phyloP scores from a whole-genome alignment of 2,113 vertebrate genomes.

The Crotalus tigris region DNA sequence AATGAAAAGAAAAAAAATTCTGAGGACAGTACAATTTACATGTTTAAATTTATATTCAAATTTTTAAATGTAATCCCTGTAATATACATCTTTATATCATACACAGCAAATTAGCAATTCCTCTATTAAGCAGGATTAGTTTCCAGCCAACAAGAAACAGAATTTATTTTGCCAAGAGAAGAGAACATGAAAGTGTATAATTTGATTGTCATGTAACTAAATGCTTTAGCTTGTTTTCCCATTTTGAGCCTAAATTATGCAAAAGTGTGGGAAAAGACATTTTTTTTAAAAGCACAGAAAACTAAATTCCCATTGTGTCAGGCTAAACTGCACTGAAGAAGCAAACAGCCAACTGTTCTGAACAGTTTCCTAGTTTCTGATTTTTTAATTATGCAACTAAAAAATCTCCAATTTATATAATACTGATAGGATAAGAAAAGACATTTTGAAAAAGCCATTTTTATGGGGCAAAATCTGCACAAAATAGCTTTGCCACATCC shows the following conservation, averaged over 20 bases:
- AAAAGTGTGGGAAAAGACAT: constrained; percentile 4
- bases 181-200: constrained; percentile 17
- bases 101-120: constrained; percentile 28
- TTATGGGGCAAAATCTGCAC: neutral
- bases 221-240: constrained; percentile 1
- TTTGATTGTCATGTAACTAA: constrained; percentile 18
- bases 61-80: constrained; percentile 44
- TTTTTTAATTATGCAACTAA: neutral
- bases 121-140: constrained; percentile 31
- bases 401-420: neutral
- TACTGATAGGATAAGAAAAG: neutral
- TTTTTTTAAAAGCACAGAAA: constrained; percentile 4
- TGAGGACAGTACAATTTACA: constrained; percentile 4
- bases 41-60: constrained; percentile 8
- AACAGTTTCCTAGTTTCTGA: neutral
- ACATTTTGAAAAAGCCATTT: neutral
- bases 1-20: neutral
- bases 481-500: neutral
- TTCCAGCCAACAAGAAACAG: constrained; percentile 16
- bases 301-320: neutral
- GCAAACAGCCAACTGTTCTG: neutral
- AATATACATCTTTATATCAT: constrained; percentile 18
- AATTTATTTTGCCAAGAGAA: constrained; percentile 16
- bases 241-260: constrained; percentile 12
- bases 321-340: neutral